Conservation (phyloP, 2,888 invertebrate species). For the Ectropis crepuscularia region DNA sequence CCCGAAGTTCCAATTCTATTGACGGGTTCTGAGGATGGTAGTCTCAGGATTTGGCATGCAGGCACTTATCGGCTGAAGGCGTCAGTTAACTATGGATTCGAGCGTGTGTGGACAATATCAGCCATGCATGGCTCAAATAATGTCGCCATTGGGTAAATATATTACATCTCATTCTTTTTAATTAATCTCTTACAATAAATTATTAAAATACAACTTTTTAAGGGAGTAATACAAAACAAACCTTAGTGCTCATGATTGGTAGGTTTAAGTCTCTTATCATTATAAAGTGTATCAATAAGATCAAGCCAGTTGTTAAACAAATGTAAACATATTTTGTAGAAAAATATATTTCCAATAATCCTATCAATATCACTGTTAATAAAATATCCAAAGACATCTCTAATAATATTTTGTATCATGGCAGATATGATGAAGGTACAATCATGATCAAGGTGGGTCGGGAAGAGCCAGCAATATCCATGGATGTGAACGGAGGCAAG, state of each 20-base stretch:
- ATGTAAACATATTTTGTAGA: too few species aligned
- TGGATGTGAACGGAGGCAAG: slow-evolving; percentile 99
- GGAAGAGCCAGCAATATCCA: slow-evolving; percentile 99
- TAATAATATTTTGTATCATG: neutral
- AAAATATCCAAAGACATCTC: too few species aligned
- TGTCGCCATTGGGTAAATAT: slow-evolving; percentile 93
- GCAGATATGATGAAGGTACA: slow-evolving; percentile 96
- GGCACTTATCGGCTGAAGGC: slow-evolving; percentile 98
- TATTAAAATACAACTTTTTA: too few species aligned
- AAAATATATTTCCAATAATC: too few species aligned
- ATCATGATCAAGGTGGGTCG: slow-evolving; percentile 98
- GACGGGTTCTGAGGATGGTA: slow-evolving; percentile 99
- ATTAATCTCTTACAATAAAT: neutral
- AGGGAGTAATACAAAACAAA: too few species aligned
- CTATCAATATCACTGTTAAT: too few species aligned
- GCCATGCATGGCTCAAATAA: slow-evolving; percentile 97
- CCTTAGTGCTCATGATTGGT: too few species aligned
- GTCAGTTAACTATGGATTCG: slow-evolving; percentile 98
- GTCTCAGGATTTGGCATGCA: slow-evolving; percentile 99
- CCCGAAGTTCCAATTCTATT: slow-evolving; percentile 98
- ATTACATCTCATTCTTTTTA: neutral
- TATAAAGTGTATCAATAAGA: too few species aligned
- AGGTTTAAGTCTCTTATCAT: too few species aligned
- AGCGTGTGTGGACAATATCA: slow-evolving; percentile 98
- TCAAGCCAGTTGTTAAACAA: too few species aligned